Evolutionary conservation across 1,140 invertebrate genomes (phyloP).

Genomic region (Brachystomella parvula): DNA sequence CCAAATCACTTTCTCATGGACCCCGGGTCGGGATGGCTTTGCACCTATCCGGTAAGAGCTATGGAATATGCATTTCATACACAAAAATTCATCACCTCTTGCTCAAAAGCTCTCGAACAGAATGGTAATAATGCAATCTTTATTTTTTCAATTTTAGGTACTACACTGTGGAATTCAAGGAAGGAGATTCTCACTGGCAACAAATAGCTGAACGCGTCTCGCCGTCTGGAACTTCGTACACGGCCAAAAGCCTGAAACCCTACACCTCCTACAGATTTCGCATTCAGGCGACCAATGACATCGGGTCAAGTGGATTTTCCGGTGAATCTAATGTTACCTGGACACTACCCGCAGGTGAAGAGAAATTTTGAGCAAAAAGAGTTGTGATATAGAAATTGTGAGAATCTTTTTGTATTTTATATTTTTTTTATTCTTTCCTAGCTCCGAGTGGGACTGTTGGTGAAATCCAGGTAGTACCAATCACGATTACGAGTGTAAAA

Average conservation of each 20-base stretch:
- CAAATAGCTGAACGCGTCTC: constrained; percentile 72
- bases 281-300: constrained; percentile 92
- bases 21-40: constrained; percentile 82
- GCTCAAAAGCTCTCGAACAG: too few species aligned
- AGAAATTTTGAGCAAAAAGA: too few species aligned
- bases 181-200: constrained; percentile 65
- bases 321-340: constrained; percentile 75
- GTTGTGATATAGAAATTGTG: too few species aligned
- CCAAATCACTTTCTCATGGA: constrained; percentile 91
- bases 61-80: too few species aligned
- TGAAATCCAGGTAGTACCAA: constrained; percentile 77
- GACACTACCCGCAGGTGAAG: constrained; percentile 69
- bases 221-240: constrained; percentile 71
- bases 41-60: constrained; percentile 74
- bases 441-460: constrained; percentile 77
- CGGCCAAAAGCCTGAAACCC: constrained; percentile 71
- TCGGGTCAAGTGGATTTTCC: constrained; percentile 86
- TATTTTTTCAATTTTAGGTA: constrained; percentile 51
- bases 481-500: constrained; percentile 82
- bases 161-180: constrained; percentile 82
- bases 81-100: neutral
- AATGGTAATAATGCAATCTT: neutral
- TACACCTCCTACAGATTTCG: constrained; percentile 87
- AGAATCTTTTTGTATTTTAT: neutral
- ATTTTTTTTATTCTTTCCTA: constrained; percentile 41